Base-by-base conservation (phyloP, 2,797 vertebrate genomes). In the Hozukius guyotensis region DNA sequence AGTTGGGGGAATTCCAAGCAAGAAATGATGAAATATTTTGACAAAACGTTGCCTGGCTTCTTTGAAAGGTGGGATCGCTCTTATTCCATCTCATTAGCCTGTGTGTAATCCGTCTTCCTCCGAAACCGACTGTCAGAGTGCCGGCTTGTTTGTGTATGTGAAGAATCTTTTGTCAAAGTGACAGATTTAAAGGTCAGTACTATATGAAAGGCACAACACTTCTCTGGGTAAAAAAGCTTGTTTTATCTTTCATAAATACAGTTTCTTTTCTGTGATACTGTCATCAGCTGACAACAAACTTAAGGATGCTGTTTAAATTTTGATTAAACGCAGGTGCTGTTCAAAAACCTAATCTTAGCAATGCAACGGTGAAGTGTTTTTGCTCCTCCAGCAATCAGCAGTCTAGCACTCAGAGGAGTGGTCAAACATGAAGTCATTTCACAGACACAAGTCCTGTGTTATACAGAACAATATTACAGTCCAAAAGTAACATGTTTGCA, bases 51-150 rank as follows among this genome's bases (percentile, higher is more conserved):
- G 60, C 49, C 72, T 57, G 55, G 36, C 55, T 29, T 70, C 66
- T 87, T 85, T 87, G 66, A 90, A 88, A 75, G 82, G 87, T 87
- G 63, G 83, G 63, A 88, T 82, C 20, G 63, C 81, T 89, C 81
- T 72, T 85, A 74, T 84, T 80, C 74, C 53, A 53, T 88, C 83
- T 92, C 85, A 92, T 94, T 94, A 93, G 77, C 49, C 29, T 74
- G 68, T 34, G 42, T 87, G 82, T 89, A 84, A 92, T 86, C 72
- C 5, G 3, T 86, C 81, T 89, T 78, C 82, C 72, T 78, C 59
- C 65, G 52, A 81, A 75, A 81, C 72, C 10, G 36, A 80, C 59
- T 75, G 78, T 83, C 81, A 81, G 59, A 25, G 4, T 4, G 18
- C 14, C 11, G 55, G 55, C 70, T 78, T 83, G 65, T 87, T 61